Conservation (phyloP, 1,140 invertebrate species). For the Lepidostoma basale region DNA sequence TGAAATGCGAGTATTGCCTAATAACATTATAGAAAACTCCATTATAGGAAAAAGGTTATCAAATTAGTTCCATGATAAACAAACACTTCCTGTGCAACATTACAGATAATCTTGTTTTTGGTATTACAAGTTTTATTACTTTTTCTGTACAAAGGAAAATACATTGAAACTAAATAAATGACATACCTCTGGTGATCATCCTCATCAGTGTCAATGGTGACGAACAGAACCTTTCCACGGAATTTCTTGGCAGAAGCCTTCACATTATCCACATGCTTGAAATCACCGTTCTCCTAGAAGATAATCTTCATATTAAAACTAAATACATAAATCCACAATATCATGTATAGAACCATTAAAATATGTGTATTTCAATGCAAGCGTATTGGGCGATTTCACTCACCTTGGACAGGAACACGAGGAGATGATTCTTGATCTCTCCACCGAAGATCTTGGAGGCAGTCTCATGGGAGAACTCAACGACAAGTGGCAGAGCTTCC, state of each 20-base stretch:
- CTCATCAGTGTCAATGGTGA: conserved; percentile 93
- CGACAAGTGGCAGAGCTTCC: conserved; percentile 89
- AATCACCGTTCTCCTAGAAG: conserved; percentile 73
- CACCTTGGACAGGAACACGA: conserved; percentile 91
- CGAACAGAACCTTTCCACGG: conserved; percentile 92
- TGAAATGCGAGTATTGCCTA: too few species aligned
- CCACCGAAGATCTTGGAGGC: conserved; percentile 97
- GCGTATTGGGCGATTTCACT: not conserved
- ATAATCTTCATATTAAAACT: not conserved
- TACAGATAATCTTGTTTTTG: too few species aligned
- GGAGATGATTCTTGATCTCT: conserved; percentile 93
- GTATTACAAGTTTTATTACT: too few species aligned
- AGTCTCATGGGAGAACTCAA: conserved; percentile 98
- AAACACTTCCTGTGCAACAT: too few species aligned
- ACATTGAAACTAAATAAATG: too few species aligned
- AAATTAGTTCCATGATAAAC: too few species aligned
- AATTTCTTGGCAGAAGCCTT: conserved; percentile 85
- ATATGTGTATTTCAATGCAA: not conserved
- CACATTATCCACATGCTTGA: conserved; percentile 75
- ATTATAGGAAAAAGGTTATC: too few species aligned
- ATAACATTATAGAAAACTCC: too few species aligned
- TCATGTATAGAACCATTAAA: not conserved
- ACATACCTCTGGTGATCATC: conserved; percentile 86
- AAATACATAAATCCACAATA: not conserved
- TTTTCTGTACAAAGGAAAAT: too few species aligned